Percentiles rank a stretch among this genome's conserved stretches.
Evolutionary conservation across 2,888 invertebrate species (phyloP).

Genomic region (Acleris laterana): DNA sequence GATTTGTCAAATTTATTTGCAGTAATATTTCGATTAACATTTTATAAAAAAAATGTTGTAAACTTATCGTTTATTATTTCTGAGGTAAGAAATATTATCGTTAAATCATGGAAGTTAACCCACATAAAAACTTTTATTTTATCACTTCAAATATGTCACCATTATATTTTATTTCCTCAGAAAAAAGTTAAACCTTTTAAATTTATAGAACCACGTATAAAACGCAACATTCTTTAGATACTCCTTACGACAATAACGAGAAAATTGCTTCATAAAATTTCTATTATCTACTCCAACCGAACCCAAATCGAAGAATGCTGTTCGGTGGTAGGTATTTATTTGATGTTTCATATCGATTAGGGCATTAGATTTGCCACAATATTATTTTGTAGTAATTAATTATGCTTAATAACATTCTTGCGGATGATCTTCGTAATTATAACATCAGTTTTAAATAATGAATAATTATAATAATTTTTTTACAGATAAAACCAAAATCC

Average conservation of each 20-base stretch:
- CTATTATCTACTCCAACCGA: constrained; percentile 46
- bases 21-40: background rate
- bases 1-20: constrained; percentile 52
- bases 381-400: too few species aligned
- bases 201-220: constrained; percentile 41
- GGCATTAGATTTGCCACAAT: too few species aligned
- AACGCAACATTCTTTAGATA: constrained; percentile 45
- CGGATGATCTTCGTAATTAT: too few species aligned
- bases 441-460: too few species aligned
- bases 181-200: constrained; percentile 15
- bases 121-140: background rate
- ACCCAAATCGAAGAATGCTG: constrained; percentile 51
- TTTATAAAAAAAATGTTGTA: background rate
- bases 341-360: constrained; percentile 47
- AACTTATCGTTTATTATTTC: background rate
- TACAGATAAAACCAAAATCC: too few species aligned
- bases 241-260: constrained; percentile 55
- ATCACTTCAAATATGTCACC: background rate
- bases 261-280: constrained; percentile 66
- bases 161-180: constrained; percentile 4
- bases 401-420: too few species aligned
- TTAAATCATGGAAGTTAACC: background rate
- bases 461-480: too few species aligned
- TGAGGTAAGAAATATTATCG: background rate
- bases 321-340: constrained; percentile 57